These are phyloP conservation scores for Rhizoglyphus robini DNA, from an alignment of 1,140 invertebrate species.

Conservation along the genomic window DNA sequence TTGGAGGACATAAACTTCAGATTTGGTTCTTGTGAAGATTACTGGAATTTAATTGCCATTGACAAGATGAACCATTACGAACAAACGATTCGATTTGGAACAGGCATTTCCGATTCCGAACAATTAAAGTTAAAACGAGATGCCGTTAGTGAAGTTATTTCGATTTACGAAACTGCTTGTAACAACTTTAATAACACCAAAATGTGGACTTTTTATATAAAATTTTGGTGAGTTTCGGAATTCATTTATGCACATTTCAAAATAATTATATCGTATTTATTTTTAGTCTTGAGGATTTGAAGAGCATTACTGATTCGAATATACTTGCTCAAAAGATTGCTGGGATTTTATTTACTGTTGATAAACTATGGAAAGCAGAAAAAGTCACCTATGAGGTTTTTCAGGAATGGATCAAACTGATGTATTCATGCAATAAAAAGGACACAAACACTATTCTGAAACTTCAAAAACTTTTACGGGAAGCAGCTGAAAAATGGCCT, in stretches of 20 bases:
- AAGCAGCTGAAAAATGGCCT: not conserved
- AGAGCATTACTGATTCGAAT: not conserved
- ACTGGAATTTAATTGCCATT: slow-evolving; percentile 44
- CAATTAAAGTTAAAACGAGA: slow-evolving; percentile 32
- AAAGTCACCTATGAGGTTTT: not conserved
- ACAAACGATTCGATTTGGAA: not conserved
- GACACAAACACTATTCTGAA: slow-evolving; percentile 11
- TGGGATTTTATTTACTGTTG: slow-evolving; percentile 19
- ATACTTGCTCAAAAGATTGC: not conserved
- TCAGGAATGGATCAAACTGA: slow-evolving; percentile 9
- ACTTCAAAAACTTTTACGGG: not conserved
- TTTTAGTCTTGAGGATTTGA: slow-evolving; percentile 8
- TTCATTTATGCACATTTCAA: too few relatives aligned
- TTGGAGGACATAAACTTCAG: slow-evolving; percentile 35
- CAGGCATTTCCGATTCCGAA: slow-evolving; percentile 12
- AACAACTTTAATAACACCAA: slow-evolving; percentile 40
- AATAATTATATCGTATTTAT: too few relatives aligned
- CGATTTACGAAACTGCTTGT: slow-evolving; percentile 40
- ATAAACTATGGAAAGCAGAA: slow-evolving; percentile 13
- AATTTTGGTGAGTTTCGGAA: slow-evolving; percentile 37
- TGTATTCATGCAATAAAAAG: slow-evolving; percentile 18
- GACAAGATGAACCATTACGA: slow-evolving; percentile 33
- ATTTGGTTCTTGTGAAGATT: slow-evolving; percentile 32
- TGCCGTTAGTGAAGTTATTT: slow-evolving; percentile 30
- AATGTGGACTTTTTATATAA: slow-evolving; percentile 42